Percentiles rank a stretch among this genome's conserved stretches.
Evolutionary conservation across 2,113 vertebrate genomes (phyloP).

Genomic region (Myiozetetes cayanensis): DNA sequence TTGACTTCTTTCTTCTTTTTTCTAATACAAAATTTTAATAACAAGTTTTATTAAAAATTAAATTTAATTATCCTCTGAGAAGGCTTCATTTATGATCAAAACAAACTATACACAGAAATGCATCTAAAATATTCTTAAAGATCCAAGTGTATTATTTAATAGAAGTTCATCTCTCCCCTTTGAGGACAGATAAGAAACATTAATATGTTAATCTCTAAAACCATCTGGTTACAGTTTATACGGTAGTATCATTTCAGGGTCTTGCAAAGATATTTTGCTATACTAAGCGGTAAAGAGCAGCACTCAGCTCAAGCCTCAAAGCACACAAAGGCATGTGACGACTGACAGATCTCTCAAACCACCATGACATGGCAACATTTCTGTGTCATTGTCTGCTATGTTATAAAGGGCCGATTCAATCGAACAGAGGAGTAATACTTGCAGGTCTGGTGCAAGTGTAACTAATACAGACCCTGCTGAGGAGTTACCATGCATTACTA

Average conservation of each 20-base stretch:
- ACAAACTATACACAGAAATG: background rate
- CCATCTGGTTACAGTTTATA: background rate
- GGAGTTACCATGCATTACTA: constrained; percentile 74
- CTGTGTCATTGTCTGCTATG: constrained; percentile 52
- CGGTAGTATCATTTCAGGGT: background rate
- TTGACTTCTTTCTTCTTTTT: background rate
- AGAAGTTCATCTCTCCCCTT: background rate
- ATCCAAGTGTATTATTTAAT: background rate
- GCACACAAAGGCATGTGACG: constrained; percentile 7
- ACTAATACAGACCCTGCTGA: constrained; percentile 73
- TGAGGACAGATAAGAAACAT: background rate
- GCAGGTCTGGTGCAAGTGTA: constrained; percentile 67
- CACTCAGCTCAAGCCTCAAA: background rate
- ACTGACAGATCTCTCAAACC: background rate
- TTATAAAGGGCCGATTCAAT: constrained; percentile 63
- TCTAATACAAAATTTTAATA: background rate
- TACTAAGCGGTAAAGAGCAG: background rate
- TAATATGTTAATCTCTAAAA: background rate
- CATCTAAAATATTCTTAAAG: background rate
- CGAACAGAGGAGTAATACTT: constrained; percentile 5
- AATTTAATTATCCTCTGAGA: background rate
- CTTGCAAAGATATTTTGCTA: background rate
- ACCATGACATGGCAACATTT: constrained; percentile 30
- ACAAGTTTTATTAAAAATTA: background rate
- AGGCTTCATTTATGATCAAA: background rate